Evolutionary conservation across 2,888 invertebrate species (phyloP), one percentile per base, ranked within the genome.

Genomic region (Thereva nobilitata): DNA sequence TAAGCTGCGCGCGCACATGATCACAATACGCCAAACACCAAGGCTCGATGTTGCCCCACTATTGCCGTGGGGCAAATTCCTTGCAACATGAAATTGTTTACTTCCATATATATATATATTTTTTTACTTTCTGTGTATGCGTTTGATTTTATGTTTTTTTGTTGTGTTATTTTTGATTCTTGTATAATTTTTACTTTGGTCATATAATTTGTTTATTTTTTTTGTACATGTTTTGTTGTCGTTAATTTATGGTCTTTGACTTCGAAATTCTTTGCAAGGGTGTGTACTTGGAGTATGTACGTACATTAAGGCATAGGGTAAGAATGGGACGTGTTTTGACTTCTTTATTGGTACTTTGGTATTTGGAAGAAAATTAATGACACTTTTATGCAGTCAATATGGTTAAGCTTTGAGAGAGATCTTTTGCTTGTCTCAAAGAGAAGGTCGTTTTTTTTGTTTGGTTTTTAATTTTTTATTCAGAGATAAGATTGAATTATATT

Each of bases 41-140:
- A 53, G 37, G 53, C 37, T 8, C n/a, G 55, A 55, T 55, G 55
- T 41, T 55, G 55, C 34, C 23, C 55, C n/a, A 41, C 55, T 55
- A 41, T 41, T 41, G 40, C 41, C 55, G 41, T 40, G 55, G 55
- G 55, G 55, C 55, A 55, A 55, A 55, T 55, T 55, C 55, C 23
- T 55, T 6, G 55, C 55, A 55, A 55, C 55, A 55, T 41, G 41
- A 55, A 55, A 55, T 55, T 55, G 55, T 55, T 55, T 55, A 55
- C 55, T 42, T 41, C 55, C 23, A 23, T 23, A 23, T 23, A 23
- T 23, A 23, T 2, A 23, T 23, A 23, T 23, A 23, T 23, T 23
- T 23, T 23, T 23, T 23, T 23, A 23, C 23, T 23, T 23, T 23
- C 23, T 23, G 23, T 23, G 23, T 23, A 23, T 23, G 23, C 23